Evolutionary conservation across 2,797 vertebrate species (phyloP).

Genomic region (Pseudochaenichthys georgianus): DNA sequence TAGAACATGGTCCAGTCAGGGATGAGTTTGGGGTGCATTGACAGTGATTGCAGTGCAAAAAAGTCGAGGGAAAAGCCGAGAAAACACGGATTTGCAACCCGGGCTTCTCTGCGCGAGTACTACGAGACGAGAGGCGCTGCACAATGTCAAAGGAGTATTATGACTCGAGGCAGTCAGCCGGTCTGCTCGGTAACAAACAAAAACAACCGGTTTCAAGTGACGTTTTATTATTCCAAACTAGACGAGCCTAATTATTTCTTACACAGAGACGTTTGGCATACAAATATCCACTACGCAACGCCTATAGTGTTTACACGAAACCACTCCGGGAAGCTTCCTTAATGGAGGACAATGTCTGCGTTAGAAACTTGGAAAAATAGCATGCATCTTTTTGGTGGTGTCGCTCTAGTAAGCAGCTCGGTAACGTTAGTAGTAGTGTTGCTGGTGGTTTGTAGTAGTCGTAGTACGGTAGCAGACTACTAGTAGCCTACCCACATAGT

Average conservation of each 20-base stretch:
- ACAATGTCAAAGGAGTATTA: conserved; percentile 81
- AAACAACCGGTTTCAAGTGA: conserved; percentile 72
- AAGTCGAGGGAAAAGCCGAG: conserved; percentile 63
- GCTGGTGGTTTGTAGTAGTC: conserved; percentile 69
- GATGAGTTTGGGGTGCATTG: conserved; percentile 51
- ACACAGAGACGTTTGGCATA: conserved; percentile 38
- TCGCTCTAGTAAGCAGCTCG: conserved; percentile 78
- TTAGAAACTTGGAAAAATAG: conserved; percentile 35
- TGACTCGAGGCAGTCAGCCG: conserved; percentile 70
- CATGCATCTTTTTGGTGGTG: conserved; percentile 27
- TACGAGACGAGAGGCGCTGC: conserved; percentile 74
- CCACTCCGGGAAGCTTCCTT: conserved; percentile 22
- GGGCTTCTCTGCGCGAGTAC: conserved; percentile 68
- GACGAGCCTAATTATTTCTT: conserved; percentile 30
- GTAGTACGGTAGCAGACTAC: conserved; percentile 74
- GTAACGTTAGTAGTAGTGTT: conserved; percentile 71
- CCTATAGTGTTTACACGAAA: conserved; percentile 18
- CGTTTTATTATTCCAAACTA: conserved; percentile 43
- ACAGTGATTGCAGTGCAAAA: conserved; percentile 56
- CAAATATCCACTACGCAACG: conserved; percentile 44
- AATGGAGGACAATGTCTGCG: conserved; percentile 29
- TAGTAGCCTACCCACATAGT: conserved; percentile 51
- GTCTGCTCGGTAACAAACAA: conserved; percentile 66
- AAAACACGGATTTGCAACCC: conserved; percentile 61
- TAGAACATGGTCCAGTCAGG: conserved; percentile 47